Evolutionary conservation across 2,113 vertebrate species (phyloP), one percentile per base, ranked within the genome.

Genomic region (Nothoprocta perdicaria): DNA sequence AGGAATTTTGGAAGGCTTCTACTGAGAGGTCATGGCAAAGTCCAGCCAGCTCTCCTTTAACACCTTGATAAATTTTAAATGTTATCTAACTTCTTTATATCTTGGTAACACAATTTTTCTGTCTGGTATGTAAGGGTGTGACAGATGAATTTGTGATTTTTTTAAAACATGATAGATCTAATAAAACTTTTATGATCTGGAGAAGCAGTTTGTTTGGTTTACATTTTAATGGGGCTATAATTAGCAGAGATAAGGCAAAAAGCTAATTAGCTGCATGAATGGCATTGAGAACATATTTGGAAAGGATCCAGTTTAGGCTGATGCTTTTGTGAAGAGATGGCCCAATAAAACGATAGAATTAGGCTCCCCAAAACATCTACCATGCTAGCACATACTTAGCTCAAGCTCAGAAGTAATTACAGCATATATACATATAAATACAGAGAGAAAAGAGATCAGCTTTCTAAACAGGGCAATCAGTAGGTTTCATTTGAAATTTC

Each of bases 361-460:
- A 53, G 14, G 74, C 6, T 38, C 21, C 41, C 61, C n/a, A 79
- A 74, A 1, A 0, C 9, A 43, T 66, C 29, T 66, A 1, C 33
- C 50, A 10, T 45, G 5, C 21, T 48, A 52, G 31, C 65, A 68
- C 1, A 0, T 43, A 65, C 31, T 46, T 16, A 35, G 57, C 11
- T 65, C 26, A 92, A 76, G 48, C 46, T 15, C 18, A 93, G 4
- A 57, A 10, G 74, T 11, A 71, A 75, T 5, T 67, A 74, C 67
- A 22, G 38, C 3, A 53, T 0, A 0, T 27, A 78, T 11, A 19
- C 6, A 38, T 38, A 14, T 40, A 24, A 17, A 19, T 6, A 46
- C 18, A 14, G 33, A 24, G 24, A 50, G 24, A 69, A 74, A 16
- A 33, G 6, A 3, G 0, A 1, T 1, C 2, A 38, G 55, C 63